A percentile compares a stretch with the other conserved stretches of the same genome.
phyloP scores from a whole-genome alignment of 1,140 invertebrate genomes.

The Atopsyche davidsoni region DNA sequence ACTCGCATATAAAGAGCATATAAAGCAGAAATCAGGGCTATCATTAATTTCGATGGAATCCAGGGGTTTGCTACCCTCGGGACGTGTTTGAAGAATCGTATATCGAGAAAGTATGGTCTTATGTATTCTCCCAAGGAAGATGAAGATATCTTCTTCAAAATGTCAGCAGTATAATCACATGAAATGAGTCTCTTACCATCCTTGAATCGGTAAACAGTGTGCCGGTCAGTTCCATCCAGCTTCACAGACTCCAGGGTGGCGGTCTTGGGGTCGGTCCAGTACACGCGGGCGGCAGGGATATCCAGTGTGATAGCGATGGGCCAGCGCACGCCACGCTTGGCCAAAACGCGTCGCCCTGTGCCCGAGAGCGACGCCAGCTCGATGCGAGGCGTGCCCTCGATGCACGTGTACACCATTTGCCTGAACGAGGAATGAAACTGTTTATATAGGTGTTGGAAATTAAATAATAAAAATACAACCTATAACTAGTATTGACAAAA shows the following conservation, averaged over 20 bases:
- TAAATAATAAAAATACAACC: too few relatives aligned
- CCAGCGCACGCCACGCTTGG: constrained; percentile 53
- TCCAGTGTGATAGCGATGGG: constrained; percentile 66
- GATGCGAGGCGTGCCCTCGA: constrained; percentile 49
- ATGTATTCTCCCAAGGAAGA: too few relatives aligned
- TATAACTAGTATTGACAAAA: too few relatives aligned
- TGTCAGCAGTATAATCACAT: too few relatives aligned
- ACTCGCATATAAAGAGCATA: too few relatives aligned
- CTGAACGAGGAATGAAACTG: constrained; percentile 30
- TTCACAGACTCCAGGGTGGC: constrained; percentile 59
- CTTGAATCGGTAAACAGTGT: constrained; percentile 50
- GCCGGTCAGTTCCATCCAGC: constrained; percentile 60
- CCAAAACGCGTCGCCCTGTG: constrained; percentile 49
- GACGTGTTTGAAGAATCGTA: too few relatives aligned
- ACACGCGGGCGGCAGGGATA: constrained; percentile 58
- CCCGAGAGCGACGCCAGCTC: constrained; percentile 65
- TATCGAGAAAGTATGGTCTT: too few relatives aligned
- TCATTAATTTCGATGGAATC: too few relatives aligned
- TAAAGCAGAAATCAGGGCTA: too few relatives aligned
- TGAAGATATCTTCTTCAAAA: too few relatives aligned
- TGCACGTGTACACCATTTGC: constrained; percentile 40
- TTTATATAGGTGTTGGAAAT: too few relatives aligned
- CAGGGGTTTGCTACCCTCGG: constrained; percentile 5
- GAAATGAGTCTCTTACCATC: too few relatives aligned
- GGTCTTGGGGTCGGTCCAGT: constrained; percentile 71